phyloP scores from a whole-genome alignment of 2,888 invertebrate species.

The Ichneumoninae sp. region DNA sequence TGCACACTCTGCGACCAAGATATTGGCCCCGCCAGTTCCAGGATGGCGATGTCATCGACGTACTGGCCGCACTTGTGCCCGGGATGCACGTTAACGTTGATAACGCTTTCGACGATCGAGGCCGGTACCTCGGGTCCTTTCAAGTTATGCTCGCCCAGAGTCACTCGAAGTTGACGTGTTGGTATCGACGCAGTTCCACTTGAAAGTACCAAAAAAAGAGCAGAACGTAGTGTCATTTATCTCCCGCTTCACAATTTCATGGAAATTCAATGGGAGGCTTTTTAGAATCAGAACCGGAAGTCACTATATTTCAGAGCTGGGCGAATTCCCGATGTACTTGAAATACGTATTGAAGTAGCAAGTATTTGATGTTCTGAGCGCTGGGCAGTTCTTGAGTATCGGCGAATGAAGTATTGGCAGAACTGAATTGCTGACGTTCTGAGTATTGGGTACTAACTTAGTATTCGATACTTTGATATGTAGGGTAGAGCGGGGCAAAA shows the following conservation, averaged over 20 bases:
- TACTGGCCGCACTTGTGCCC: conserved; percentile 88
- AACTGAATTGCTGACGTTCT: too few species aligned
- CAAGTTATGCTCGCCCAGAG: conserved; percentile 90
- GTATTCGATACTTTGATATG: too few species aligned
- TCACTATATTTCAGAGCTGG: not conserved
- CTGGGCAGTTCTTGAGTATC: too few species aligned
- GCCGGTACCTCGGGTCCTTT: conserved; percentile 85
- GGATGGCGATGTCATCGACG: conserved; percentile 90
- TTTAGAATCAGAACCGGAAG: not conserved
- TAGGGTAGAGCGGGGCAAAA: too few species aligned
- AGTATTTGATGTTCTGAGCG: too few species aligned
- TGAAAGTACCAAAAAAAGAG: conserved; percentile 63
- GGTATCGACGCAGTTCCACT: conserved; percentile 89
- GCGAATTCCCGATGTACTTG: too few species aligned
- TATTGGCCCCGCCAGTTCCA: conserved; percentile 88
- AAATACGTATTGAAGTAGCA: not conserved
- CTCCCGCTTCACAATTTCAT: not conserved
- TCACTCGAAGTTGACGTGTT: conserved; percentile 88
- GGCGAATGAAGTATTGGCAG: too few species aligned
- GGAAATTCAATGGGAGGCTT: not conserved
- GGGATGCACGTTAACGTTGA: conserved; percentile 89
- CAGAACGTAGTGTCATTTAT: not conserved
- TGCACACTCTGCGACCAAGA: conserved; percentile 89
- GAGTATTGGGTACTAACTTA: too few species aligned
- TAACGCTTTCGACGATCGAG: conserved; percentile 84